Percentiles rank a stretch among this genome's conserved stretches.
These are phyloP conservation scores for Leucophenga varia DNA, from an alignment of 1,140 invertebrate species.

Conservation along the genomic window DNA sequence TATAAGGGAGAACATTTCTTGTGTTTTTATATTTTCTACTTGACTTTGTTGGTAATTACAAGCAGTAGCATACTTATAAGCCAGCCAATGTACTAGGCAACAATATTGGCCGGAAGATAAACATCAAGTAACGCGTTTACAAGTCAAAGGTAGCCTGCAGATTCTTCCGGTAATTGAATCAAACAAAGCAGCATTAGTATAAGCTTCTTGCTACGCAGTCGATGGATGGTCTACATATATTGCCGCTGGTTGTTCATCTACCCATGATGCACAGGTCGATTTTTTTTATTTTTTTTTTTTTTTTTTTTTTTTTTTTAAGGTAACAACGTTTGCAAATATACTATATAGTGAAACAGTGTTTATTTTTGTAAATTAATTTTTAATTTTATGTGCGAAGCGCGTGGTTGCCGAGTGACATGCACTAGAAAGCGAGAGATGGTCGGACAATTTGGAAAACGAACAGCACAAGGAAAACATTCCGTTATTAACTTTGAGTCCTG, in stretches of 20 bases:
- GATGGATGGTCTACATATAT: too few species aligned
- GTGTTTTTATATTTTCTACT: slow-evolving; percentile 52
- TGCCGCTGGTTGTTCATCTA: too few species aligned
- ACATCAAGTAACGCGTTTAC: slow-evolving; percentile 25
- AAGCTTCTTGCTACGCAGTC: slow-evolving; percentile 52
- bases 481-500: too few species aligned
- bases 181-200: slow-evolving; percentile 53
- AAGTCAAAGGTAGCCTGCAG: slow-evolving; percentile 7
- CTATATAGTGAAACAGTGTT: slow-evolving; percentile 37
- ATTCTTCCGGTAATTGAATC: slow-evolving; percentile 51
- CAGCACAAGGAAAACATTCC: too few species aligned
- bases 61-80: slow-evolving; percentile 45
- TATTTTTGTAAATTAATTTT: slow-evolving; percentile 53
- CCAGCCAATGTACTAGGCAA: slow-evolving; percentile 4
- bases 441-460: too few species aligned
- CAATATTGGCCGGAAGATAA: slow-evolving; percentile 40
- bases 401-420: slow-evolving; percentile 14
- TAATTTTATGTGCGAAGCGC: slow-evolving; percentile 49
- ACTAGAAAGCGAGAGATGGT: too few species aligned
- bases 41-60: slow-evolving; percentile 50
- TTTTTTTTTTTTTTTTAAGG: too few species aligned
- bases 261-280: too few species aligned
- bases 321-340: background rate
- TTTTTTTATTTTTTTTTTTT: too few species aligned
- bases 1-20: too few species aligned